Base-by-base conservation (phyloP, 2,888 invertebrate genomes). In the Coelopa pilipes region DNA sequence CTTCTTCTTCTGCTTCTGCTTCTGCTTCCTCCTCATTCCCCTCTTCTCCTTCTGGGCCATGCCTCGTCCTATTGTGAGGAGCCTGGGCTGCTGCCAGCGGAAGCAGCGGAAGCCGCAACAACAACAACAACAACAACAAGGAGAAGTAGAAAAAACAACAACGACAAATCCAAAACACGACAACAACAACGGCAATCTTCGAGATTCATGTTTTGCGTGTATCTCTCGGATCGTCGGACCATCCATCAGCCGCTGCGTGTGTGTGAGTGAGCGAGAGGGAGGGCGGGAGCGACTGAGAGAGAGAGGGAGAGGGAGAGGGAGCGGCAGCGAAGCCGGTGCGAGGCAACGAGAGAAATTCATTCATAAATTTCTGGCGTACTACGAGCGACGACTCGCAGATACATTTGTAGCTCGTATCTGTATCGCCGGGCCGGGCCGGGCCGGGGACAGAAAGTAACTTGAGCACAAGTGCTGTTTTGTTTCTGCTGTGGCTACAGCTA, bases 261-360 rank as follows among this genome's bases (percentile, higher is more conserved):
- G 34, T 34, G 34, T 34, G 34, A 60, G 49, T 21, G 63, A 62
- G 19, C 60, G 57, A 72, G 67, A 11, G 67, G 55, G 50, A 55
- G 68, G 63, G 74, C 46, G 55, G 19, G n/a, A n/a, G n/a, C n/a
- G n/a, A n/a, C n/a, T n/a, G 4, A 34, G 34, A 2, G 7, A 34
- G 34, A 34, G 34, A 34, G 34, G 4, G 7, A 34, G 34, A 34
- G 34, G 2, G 34, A 34, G 34, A 34, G 34, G 34, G 34, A 34
- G 34, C 34, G 34, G 7, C 4, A 62, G 68, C 76, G 78, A 78
- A 79, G 74, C 79, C 80, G 83, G 83, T 84, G 82, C 76, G 79
- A 84, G 79, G 86, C 85, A 85, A 85, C 82, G 81, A 76, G 79
- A 85, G 82, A 85, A 85, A 83, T 85, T 85, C 85, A 85, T 85